Conservation (phyloP, 2,888 invertebrate species). For the Syrista parreyssii region DNA sequence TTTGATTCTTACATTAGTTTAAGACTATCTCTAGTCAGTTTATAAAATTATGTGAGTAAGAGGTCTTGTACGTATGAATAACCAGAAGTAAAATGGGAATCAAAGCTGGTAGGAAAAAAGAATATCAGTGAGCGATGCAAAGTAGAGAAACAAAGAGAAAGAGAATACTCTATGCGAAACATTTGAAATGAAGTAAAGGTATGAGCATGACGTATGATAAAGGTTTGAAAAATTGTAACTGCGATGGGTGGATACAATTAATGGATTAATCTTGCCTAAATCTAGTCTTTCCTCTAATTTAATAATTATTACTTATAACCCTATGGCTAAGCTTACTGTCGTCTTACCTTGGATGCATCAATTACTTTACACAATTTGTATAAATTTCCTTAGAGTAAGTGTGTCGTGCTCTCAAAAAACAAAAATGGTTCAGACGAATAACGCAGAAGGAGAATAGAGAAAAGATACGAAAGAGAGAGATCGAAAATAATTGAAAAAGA, state of each 20-base stretch:
- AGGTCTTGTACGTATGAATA: too few relatives aligned
- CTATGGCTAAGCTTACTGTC: conserved; percentile 47
- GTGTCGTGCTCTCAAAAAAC: not conserved
- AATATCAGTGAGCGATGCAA: conserved; percentile 15
- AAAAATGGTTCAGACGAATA: conserved; percentile 17
- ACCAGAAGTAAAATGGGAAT: too few relatives aligned
- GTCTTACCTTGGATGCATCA: conserved; percentile 42
- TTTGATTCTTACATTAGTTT: conserved; percentile 28
- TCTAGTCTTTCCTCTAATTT: conserved; percentile 53
- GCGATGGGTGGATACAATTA: too few relatives aligned
- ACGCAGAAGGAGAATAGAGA: not conserved
- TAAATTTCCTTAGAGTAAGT: conserved; percentile 29
- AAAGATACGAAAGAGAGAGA: conserved; percentile 7
- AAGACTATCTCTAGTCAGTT: too few relatives aligned
- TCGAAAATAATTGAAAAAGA: not conserved
- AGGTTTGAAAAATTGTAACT: too few relatives aligned
- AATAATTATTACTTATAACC: conserved; percentile 39
- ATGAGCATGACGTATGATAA: too few relatives aligned
- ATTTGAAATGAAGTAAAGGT: too few relatives aligned
- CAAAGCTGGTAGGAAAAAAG: conserved; percentile 6
- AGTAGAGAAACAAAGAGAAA: conserved; percentile 13
- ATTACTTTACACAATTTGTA: conserved; percentile 45
- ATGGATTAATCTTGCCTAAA: conserved; percentile 52
- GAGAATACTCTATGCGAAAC: not conserved
- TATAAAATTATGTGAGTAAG: too few relatives aligned